Percentiles rank a stretch among this genome's conserved stretches.
These are phyloP conservation scores for Sebastes dallii DNA, from an alignment of 2,797 vertebrate genomes.

Conservation along the genomic window DNA sequence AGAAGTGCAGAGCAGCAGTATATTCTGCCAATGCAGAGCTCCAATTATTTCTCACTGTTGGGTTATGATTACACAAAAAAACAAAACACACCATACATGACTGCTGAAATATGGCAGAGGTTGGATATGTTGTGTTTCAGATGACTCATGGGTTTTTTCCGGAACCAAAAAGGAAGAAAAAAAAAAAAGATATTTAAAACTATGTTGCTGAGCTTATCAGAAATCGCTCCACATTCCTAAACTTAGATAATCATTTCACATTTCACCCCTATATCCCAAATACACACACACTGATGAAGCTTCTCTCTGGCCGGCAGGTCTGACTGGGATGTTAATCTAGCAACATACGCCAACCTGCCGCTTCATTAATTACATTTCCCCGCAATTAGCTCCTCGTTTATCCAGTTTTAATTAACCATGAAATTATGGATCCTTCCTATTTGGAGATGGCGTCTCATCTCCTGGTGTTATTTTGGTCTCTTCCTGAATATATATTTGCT, in stretches of 20 bases:
- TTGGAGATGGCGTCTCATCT: constrained; percentile 40
- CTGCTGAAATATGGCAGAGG: constrained; percentile 38
- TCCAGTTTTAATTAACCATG: constrained; percentile 66
- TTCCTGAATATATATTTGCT: constrained; percentile 49
- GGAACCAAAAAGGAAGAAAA: background rate
- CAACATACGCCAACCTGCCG: constrained; percentile 31
- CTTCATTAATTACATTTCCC: constrained; percentile 62
- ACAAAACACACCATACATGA: constrained; percentile 16
- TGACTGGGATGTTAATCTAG: constrained; percentile 39
- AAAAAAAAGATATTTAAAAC: background rate
- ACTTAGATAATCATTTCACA: background rate
- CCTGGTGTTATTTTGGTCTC: constrained; percentile 22
- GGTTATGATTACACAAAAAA: constrained; percentile 36
- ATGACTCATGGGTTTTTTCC: constrained; percentile 51
- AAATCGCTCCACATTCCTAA: background rate
- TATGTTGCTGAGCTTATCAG: constrained; percentile 15
- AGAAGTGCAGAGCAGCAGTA: constrained; percentile 55
- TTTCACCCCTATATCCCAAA: background rate
- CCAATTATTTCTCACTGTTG: constrained; percentile 57
- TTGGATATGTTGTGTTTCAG: constrained; percentile 39
- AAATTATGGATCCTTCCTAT: constrained; percentile 44
- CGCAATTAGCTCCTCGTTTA: constrained; percentile 62
- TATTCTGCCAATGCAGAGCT: constrained; percentile 43
- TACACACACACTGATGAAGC: background rate
- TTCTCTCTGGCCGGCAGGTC: background rate